Evolutionary conservation across 1,140 invertebrate genomes (phyloP), one percentile per base, ranked within the genome.

Genomic region (Papilio glaucus): DNA sequence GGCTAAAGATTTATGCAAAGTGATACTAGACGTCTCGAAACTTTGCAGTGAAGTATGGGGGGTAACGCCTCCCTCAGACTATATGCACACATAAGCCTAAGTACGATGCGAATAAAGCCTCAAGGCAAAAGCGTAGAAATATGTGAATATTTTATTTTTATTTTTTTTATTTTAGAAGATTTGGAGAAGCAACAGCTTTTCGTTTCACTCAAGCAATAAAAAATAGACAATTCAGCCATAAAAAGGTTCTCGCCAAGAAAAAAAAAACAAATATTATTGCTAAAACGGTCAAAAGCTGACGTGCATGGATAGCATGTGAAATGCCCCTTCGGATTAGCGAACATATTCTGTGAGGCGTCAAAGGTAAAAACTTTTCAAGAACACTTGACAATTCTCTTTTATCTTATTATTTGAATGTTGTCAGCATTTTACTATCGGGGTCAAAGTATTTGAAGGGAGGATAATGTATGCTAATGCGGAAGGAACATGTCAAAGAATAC

Each of bases 381-480:
- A 15, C 24, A 37, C 33, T 63, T 18, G 33, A 63, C 61, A 63
- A 63, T 63, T 37, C 61, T 10, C 61, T 63, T 38, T 63, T 3
- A 63, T 63, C 45, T n/a, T n/a, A 10, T 6, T 6, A 13, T 62
- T 45, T 21, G 42, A 18, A n/a, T 6, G n/a, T 33, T n/a, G 60
- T 15, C 37, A 10, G 29, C 10, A n/a, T 29, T 37, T 37, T 12
- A 29, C 21, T 38, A 63, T 63, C n/a, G n/a, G n/a, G 26, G 26
- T 26, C 24, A 15, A 37, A 62, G 29, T 29, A 21, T 53, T 53
- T 29, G 60, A 15, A 4, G 29, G 26, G 6, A 33, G 24, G 33
- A 39, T 63, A 61, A 61, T 61, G 8, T 63, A 63, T 63, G 61
- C 9, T 63, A 63, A 63, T 63, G 33, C 33, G 61, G 15, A 37